Conservation (phyloP, 2,113 vertebrate genomes). For the Acanthochromis polyacanthus region DNA sequence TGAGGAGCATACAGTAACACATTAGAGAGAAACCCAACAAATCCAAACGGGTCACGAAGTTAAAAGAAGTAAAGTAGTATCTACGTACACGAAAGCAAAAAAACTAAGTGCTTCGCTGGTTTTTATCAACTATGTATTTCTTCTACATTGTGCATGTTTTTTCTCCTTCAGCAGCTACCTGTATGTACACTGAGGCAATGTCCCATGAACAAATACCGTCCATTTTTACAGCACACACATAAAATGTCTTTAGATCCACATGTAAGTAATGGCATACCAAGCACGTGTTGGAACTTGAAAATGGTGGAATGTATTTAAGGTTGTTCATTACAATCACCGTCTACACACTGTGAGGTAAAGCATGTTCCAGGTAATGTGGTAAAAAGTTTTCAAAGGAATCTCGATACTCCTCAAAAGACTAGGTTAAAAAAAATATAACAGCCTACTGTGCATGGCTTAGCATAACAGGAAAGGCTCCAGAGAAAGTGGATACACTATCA, state of each 20-base stretch:
- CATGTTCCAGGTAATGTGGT: neutral
- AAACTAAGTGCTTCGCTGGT: too few species aligned
- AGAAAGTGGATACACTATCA: too few species aligned
- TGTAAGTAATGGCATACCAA: neutral
- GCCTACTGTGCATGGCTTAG: neutral
- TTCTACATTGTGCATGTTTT: too few species aligned
- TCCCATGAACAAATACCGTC: too few species aligned
- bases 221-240: neutral
- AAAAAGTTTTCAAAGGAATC: too few species aligned
- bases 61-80: neutral
- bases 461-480: neutral
- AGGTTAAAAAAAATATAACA: neutral
- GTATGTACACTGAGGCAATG: too few species aligned
- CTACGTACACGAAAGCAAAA: neutral
- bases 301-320: neutral
- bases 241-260: neutral
- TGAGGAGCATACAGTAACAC: too few species aligned
- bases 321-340: neutral
- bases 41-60: too few species aligned
- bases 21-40: too few species aligned
- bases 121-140: too few species aligned
- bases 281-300: neutral
- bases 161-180: neutral
- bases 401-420: neutral
- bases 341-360: slow-evolving; percentile 23